Conservation (phyloP, 2,113 vertebrate genomes). For the Puffinus mauretanicus region DNA sequence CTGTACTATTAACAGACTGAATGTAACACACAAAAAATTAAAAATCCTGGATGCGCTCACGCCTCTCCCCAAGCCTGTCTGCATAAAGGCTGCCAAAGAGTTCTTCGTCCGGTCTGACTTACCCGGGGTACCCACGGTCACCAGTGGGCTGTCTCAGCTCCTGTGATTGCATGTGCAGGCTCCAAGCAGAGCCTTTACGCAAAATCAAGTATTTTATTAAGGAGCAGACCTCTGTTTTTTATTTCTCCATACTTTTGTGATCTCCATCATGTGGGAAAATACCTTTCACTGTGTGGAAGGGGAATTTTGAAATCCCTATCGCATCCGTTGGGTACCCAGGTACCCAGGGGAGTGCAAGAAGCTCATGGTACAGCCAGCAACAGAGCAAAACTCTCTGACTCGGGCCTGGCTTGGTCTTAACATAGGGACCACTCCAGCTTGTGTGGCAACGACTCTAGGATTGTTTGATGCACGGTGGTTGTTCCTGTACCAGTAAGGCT, state of each 20-base stretch:
- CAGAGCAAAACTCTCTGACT: not conserved
- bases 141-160: not conserved
- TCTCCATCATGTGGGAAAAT: not conserved
- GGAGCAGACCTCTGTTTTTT: not conserved
- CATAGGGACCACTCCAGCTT: not conserved
- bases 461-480: not conserved
- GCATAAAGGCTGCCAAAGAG: not conserved
- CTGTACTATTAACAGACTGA: not conserved
- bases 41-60: too few relatives aligned
- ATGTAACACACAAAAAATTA: not conserved
- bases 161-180: not conserved
- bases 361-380: not conserved
- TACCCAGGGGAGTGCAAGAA: not conserved
- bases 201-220: not conserved
- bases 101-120: not conserved
- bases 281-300: not conserved
- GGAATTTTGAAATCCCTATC: not conserved
- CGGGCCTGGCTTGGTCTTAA: not conserved
- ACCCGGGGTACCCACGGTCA: not conserved
- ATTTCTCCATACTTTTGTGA: not conserved
- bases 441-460: rapidly evolving
- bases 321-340: not conserved
- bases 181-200: not conserved
- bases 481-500: not conserved
- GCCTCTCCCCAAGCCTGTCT: not conserved